A percentile compares a stretch with the other conserved stretches of the same genome.
These are phyloP conservation scores for Crossaster papposus DNA, from an alignment of 53 echinoderm and acorn worm genomes.

Conservation along the genomic window DNA sequence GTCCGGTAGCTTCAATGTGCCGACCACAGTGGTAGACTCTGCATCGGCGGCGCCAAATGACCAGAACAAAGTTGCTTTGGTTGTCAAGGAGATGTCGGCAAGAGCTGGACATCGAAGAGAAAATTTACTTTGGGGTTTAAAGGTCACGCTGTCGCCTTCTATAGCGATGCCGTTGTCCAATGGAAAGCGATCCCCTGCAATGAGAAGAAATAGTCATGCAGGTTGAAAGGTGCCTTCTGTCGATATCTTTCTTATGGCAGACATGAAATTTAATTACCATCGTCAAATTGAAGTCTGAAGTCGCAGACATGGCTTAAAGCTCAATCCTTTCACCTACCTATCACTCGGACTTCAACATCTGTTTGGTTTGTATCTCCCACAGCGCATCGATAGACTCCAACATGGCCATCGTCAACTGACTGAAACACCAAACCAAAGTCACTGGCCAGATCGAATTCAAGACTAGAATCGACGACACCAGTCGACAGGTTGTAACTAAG, in stretches of 20 bases:
- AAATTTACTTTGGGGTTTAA: not conserved
- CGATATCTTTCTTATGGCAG: not conserved
- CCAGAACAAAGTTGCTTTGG: slow-evolving; percentile 7
- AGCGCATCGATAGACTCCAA: not conserved
- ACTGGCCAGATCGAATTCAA: not conserved
- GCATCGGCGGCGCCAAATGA: slow-evolving; percentile 6
- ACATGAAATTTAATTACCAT: not conserved
- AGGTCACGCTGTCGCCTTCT: not conserved
- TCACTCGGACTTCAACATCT: not conserved
- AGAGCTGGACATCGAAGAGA: not conserved
- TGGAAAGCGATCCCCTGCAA: slow-evolving; percentile 26
- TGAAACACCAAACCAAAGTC: slow-evolving; percentile 19
- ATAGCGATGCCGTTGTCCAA: slow-evolving; percentile 2
- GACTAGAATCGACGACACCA: not conserved
- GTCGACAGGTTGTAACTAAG: slow-evolving; percentile 8
- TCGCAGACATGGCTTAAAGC: not conserved
- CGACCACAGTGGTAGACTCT: slow-evolving; percentile 16
- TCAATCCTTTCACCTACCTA: not conserved
- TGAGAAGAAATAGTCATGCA: not conserved
- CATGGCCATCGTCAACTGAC: not conserved
- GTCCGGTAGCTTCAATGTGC: not conserved
- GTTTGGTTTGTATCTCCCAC: not conserved
- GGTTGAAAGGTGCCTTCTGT: not conserved
- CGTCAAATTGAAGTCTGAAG: not conserved
- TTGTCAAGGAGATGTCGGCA: not conserved